Conservation (phyloP, 2,797 vertebrate genomes). For the Cuculus canorus region DNA sequence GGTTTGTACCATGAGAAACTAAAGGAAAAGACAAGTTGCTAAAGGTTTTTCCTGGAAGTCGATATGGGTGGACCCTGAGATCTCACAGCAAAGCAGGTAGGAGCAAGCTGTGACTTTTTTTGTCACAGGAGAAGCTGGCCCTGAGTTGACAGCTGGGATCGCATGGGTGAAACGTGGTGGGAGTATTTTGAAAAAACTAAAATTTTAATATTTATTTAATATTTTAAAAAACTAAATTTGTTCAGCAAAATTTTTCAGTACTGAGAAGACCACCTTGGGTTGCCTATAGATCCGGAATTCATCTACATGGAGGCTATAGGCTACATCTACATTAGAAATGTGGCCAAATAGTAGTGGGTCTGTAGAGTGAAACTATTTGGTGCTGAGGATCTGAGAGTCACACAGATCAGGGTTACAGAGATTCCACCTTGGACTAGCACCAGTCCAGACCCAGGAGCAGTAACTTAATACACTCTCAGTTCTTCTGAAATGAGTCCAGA, state of each 20-base stretch:
- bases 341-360: not conserved
- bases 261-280: not conserved
- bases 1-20: not conserved
- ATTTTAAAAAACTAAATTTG: not conserved
- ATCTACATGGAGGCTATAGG: not conserved
- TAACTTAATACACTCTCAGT: not conserved
- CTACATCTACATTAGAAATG: not conserved
- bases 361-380: not conserved
- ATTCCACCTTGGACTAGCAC: not conserved
- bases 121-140: not conserved
- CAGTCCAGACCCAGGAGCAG: not conserved
- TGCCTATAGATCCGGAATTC: not conserved
- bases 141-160: not conserved
- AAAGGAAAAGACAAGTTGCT: not conserved
- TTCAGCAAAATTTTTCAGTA: not conserved
- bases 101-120: not conserved
- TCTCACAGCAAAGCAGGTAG: not conserved
- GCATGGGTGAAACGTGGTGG: rapidly evolving
- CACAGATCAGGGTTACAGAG: not conserved
- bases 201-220: too few species aligned
- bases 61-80: not conserved
- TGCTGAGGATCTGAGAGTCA: not conserved
- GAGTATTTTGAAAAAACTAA: not conserved
- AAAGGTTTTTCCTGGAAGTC: not conserved
- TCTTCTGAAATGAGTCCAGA: not conserved